Evolutionary conservation across 1,140 invertebrate species (phyloP).

Genomic region (Drosophila tsacasi): DNA sequence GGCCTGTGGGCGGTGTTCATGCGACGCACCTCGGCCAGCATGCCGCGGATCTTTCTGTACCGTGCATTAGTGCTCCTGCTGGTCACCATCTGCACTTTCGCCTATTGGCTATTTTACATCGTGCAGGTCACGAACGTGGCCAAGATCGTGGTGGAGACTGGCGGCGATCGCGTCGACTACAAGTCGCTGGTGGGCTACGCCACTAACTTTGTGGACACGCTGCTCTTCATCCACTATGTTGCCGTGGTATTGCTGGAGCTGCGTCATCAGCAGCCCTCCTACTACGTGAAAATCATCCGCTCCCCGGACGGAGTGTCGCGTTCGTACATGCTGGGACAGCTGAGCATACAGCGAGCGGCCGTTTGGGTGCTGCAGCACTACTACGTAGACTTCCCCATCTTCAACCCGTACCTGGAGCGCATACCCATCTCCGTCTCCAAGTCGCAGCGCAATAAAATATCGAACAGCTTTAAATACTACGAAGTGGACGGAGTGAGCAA

Average conservation of each 20-base stretch:
- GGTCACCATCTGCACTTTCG: slow-evolving; percentile 96
- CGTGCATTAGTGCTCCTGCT: slow-evolving; percentile 94
- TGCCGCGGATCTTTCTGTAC: slow-evolving; percentile 97
- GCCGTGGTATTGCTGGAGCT: slow-evolving; percentile 97
- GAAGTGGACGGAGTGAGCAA: slow-evolving; percentile 95
- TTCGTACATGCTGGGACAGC: slow-evolving; percentile 94
- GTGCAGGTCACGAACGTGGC: slow-evolving; percentile 94
- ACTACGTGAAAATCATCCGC: slow-evolving; percentile 95
- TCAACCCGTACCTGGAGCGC: slow-evolving; percentile 97
- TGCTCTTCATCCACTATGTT: slow-evolving; percentile 97
- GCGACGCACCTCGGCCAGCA: slow-evolving; percentile 91
- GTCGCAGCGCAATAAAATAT: slow-evolving; percentile 90
- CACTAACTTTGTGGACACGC: slow-evolving; percentile 94
- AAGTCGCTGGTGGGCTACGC: slow-evolving; percentile 95
- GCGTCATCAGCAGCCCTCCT: slow-evolving; percentile 94
- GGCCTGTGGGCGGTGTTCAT: slow-evolving; percentile 96
- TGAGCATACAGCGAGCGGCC: slow-evolving; percentile 97
- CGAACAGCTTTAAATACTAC: slow-evolving; percentile 97
- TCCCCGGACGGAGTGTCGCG: slow-evolving; percentile 96
- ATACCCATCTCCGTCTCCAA: slow-evolving; percentile 91
- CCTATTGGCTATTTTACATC: slow-evolving; percentile 99
- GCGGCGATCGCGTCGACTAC: slow-evolving; percentile 92
- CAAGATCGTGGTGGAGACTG: slow-evolving; percentile 89
- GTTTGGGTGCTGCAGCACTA: slow-evolving; percentile 97
- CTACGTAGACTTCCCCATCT: slow-evolving; percentile 98